Percentiles rank a stretch among this genome's conserved stretches.
Evolutionary conservation across 2,113 vertebrate species (phyloP).

Genomic region (Taurulus bubalis): DNA sequence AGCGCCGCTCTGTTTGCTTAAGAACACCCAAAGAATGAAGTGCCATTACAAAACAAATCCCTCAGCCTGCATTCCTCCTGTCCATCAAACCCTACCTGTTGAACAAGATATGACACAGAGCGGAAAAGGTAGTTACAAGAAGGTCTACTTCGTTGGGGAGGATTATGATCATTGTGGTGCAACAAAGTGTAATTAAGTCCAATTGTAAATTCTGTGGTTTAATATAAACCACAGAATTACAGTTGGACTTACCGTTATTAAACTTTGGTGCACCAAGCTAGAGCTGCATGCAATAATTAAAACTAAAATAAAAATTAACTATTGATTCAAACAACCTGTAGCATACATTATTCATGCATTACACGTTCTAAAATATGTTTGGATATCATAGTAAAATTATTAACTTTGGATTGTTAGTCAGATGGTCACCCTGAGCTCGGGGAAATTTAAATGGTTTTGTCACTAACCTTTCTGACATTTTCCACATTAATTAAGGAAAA

Average conservation of each 20-base stretch:
- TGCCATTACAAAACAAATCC: constrained; percentile 74
- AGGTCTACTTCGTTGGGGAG: constrained; percentile 1
- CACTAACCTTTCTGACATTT: not conserved
- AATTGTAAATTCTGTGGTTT: no score
- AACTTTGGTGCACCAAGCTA: not conserved
- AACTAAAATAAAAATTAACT: not conserved
- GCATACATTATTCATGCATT: not conserved
- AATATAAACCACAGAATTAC: not conserved
- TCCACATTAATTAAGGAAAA: not conserved
- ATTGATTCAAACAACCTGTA: not conserved
- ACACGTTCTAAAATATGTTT: not conserved
- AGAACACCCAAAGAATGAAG: constrained; percentile 73
- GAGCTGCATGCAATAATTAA: not conserved
- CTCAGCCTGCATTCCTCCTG: constrained; percentile 73
- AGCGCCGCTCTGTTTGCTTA: constrained; percentile 75
- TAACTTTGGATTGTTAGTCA: not conserved
- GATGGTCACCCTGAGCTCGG: not conserved
- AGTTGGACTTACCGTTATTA: not conserved
- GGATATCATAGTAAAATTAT: not conserved
- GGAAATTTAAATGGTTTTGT: not conserved
- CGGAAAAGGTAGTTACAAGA: constrained; percentile 47
- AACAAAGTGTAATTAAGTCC: no score
- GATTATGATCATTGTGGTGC: not conserved
- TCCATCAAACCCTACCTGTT: constrained; percentile 77
- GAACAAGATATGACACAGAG: constrained; percentile 58